Percentiles rank a stretch among this genome's conserved stretches.
phyloP scores from a whole-genome alignment of 2,113 vertebrate species.

The Benitochromis conjunctus region DNA sequence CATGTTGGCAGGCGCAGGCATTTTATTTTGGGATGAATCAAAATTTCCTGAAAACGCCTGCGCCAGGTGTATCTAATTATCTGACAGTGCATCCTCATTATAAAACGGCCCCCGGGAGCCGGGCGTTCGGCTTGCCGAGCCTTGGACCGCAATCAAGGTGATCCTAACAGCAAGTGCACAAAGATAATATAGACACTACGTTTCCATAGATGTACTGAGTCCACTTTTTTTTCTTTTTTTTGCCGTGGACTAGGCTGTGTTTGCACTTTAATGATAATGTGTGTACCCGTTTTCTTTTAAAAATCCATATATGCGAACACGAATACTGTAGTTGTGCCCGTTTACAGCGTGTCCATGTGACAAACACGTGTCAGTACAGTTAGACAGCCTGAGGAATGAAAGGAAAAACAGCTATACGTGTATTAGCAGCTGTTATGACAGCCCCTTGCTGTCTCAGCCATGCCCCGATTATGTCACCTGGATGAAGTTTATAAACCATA shows the following conservation, averaged over 20 bases:
- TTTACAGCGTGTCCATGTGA: background rate
- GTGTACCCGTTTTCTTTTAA: background rate
- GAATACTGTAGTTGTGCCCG: background rate
- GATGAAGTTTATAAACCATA: conserved; percentile 66
- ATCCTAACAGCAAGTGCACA: conserved; percentile 6
- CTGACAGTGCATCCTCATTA: conserved; percentile 69
- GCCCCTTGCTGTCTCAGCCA: conserved; percentile 34
- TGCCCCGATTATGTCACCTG: conserved; percentile 72
- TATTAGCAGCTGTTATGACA: conserved; percentile 46
- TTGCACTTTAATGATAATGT: background rate
- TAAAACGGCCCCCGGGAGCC: conserved; percentile 54
- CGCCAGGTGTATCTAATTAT: conserved; percentile 78
- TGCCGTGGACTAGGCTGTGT: background rate
- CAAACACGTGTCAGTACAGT: background rate
- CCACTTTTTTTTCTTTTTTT: background rate
- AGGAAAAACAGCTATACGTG: background rate
- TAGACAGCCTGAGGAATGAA: background rate
- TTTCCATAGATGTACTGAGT: background rate
- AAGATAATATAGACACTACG: background rate
- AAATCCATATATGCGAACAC: background rate
- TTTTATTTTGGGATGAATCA: conserved; percentile 71
- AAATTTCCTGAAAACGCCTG: conserved; percentile 61
- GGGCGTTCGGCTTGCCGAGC: conserved; percentile 24
- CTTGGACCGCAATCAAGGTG: conserved; percentile 55
- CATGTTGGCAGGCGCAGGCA: conserved; percentile 54